These are phyloP conservation scores for Podotricha telesiphe DNA, from an alignment of 2,888 invertebrate genomes.

Conservation along the genomic window DNA sequence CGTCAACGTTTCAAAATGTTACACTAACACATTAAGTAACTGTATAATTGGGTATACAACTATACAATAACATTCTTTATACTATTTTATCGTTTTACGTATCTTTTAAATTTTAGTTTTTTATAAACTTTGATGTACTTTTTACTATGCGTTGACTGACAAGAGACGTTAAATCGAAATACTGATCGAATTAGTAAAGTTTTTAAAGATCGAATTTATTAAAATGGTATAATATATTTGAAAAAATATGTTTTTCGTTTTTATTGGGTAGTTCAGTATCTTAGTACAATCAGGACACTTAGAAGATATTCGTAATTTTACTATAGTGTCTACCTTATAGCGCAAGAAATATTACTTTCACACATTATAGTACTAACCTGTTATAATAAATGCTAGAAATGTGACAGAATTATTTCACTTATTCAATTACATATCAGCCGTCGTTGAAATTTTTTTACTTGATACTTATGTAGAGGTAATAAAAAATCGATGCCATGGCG, in stretches of 20 bases:
- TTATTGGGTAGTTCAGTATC: background rate
- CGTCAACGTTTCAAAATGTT: background rate
- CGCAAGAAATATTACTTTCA: no score
- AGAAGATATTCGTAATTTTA: no score
- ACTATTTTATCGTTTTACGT: background rate
- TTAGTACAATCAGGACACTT: no score
- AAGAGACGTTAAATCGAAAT: background rate
- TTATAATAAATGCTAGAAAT: no score
- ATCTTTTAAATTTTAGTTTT: background rate
- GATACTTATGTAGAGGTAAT: background rate
- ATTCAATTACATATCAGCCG: no score
- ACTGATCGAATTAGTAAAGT: background rate
- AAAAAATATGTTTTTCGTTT: no score
- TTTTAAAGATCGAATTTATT: background rate
- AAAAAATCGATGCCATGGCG: conserved; percentile 15
- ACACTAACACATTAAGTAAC: background rate
- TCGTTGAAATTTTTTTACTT: background rate
- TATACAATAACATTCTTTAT: background rate
- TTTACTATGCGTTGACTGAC: background rate
- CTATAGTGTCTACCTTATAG: no score
- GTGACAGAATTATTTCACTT: no score
- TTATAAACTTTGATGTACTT: background rate
- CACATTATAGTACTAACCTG: no score
- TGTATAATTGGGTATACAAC: no score
- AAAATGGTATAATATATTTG: no score